phyloP scores from a whole-genome alignment of 2,888 invertebrate species.

The Myathropa florea region DNA sequence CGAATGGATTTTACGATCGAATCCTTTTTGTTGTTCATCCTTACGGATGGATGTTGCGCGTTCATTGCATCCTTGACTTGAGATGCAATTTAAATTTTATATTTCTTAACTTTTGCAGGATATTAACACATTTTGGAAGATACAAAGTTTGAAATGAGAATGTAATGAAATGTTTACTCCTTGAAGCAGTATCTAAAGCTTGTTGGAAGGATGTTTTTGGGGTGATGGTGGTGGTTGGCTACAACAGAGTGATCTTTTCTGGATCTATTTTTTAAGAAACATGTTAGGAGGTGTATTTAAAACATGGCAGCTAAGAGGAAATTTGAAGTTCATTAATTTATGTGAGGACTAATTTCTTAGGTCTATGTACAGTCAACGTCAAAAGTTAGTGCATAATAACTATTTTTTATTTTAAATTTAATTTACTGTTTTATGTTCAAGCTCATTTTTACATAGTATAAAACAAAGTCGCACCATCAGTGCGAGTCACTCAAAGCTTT shows the following conservation, averaged over 20 bases:
- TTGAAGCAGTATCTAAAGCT: background rate
- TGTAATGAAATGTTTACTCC: background rate
- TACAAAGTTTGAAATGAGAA: background rate
- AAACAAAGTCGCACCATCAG: no score
- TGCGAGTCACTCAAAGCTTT: no score
- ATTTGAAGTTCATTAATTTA: no score
- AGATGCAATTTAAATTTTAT: constrained; percentile 3
- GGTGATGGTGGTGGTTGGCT: background rate
- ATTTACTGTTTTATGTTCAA: no score
- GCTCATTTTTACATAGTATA: no score
- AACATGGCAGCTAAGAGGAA: no score
- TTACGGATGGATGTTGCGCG: background rate
- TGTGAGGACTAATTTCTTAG: no score
- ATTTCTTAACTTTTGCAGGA: constrained; percentile 3
- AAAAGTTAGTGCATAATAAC: no score
- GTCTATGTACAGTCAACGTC: no score
- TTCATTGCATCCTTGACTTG: background rate
- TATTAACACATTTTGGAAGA: constrained; percentile 4
- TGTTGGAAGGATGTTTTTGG: background rate
- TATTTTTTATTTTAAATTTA: no score
- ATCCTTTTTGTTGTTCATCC: constrained; percentile 9
- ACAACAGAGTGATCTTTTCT: background rate
- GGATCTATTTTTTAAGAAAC: background rate
- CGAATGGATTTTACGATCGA: constrained; percentile 26
- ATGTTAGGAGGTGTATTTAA: no score